phyloP scores from a whole-genome alignment of 2,888 invertebrate genomes.

The Tricholauxania praeusta region DNA sequence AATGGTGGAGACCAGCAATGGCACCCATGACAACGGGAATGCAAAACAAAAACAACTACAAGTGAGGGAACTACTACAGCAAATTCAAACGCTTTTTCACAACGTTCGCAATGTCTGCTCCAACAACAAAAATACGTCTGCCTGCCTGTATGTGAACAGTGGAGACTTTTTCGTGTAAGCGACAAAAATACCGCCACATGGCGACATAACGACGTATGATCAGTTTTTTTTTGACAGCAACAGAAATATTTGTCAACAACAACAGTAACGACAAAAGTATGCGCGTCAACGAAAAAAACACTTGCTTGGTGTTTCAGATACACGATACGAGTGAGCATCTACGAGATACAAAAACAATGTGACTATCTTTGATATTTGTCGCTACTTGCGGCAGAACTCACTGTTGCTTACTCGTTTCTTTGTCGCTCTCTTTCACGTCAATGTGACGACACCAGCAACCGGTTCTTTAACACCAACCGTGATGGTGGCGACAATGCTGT shows the following conservation, averaged over 20 bases:
- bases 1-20: conserved; percentile 59
- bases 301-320: conserved; percentile 3
- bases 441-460: neutral
- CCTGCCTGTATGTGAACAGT: conserved; percentile 34
- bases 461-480: conserved; percentile 13
- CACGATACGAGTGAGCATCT: neutral
- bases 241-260: neutral
- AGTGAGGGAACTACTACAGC: neutral
- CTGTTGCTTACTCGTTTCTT: conserved; percentile 22
- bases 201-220: conserved; percentile 30
- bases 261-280: neutral
- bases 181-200: conserved; percentile 28
- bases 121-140: conserved; percentile 14
- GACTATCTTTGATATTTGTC: too few relatives aligned
- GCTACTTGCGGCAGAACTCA: neutral
- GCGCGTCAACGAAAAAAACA: neutral
- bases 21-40: conserved; percentile 49
- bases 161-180: conserved; percentile 42
- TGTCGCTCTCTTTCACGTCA: conserved; percentile 5
- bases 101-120: conserved; percentile 20
- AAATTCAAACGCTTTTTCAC: conserved; percentile 17
- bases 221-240: conserved; percentile 1
- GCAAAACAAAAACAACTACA: conserved; percentile 34
- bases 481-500: conserved; percentile 4
- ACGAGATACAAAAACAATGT: too few relatives aligned